phyloP scores from a whole-genome alignment of 2,888 invertebrate genomes.

The Trilocha varians region DNA sequence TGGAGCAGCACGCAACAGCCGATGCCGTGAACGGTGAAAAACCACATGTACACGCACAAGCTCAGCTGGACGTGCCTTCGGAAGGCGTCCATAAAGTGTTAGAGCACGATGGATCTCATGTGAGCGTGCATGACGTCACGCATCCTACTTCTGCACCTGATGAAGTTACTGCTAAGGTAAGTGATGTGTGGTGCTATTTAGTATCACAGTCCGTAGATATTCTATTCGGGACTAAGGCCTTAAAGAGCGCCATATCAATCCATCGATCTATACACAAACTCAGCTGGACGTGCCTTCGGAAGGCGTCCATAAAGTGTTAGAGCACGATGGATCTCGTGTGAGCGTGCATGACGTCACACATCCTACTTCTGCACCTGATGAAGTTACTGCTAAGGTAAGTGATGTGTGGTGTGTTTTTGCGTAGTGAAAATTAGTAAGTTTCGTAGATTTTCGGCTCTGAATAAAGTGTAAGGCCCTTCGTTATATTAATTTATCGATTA shows the following conservation, averaged over 20 bases:
- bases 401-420: no score
- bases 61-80: slow-evolving; percentile 72
- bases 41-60: slow-evolving; percentile 60
- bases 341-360: slow-evolving; percentile 42
- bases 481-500: no score
- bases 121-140: slow-evolving; percentile 43
- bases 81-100: slow-evolving; percentile 71
- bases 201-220: no score
- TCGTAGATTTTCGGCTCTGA: no score
- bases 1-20: slow-evolving; percentile 54
- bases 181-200: background rate
- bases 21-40: slow-evolving; percentile 47
- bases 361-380: slow-evolving; percentile 36
- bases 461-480: no score
- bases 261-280: slow-evolving; percentile 61
- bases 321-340: slow-evolving; percentile 53
- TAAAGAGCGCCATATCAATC: no score
- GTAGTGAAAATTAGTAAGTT: no score
- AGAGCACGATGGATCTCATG: slow-evolving; percentile 52
- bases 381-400: slow-evolving; percentile 54
- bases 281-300: slow-evolving; percentile 72
- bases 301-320: slow-evolving; percentile 68
- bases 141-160: slow-evolving; percentile 34
- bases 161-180: slow-evolving; percentile 47
- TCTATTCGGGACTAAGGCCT: no score